A percentile compares a stretch with the other conserved stretches of the same genome.
Conservation (phyloP, 2,797 vertebrate genomes). For the Silurus aristotelis region DNA sequence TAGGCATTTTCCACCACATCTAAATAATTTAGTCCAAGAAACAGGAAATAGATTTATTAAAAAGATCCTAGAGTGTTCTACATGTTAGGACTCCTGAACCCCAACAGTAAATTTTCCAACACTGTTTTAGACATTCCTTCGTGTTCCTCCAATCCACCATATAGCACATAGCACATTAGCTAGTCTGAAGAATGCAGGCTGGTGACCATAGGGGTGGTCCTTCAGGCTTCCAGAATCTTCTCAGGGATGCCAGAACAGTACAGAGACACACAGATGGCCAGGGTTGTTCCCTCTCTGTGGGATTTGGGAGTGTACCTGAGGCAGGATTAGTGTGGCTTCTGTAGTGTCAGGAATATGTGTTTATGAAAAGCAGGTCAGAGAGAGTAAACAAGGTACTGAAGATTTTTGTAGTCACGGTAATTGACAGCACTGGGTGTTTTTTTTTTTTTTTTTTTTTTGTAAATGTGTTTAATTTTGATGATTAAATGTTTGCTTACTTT, state of each 20-base stretch:
- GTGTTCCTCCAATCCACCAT: conserved; percentile 33
- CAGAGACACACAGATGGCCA: conserved; percentile 80
- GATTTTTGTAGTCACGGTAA: background rate
- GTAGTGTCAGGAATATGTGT: conserved; percentile 67
- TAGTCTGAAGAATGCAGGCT: conserved; percentile 45
- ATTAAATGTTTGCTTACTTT: background rate
- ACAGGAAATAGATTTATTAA: background rate
- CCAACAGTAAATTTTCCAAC: background rate
- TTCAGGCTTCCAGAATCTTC: conserved; percentile 56
- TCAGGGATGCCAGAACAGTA: conserved; percentile 72
- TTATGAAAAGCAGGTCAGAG: conserved; percentile 55
- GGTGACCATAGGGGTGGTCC: conserved; percentile 51
- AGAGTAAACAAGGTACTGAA: conserved; percentile 43
- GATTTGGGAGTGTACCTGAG: conserved; percentile 73
- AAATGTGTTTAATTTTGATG: background rate
- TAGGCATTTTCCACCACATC: background rate
- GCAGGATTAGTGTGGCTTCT: conserved; percentile 74
- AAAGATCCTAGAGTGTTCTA: background rate
- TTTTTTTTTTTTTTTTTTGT: too few relatives aligned
- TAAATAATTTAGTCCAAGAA: background rate
- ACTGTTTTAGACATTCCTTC: conserved; percentile 32
- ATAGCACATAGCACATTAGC: conserved; percentile 19
- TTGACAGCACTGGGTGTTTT: background rate
- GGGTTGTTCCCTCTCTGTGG: conserved; percentile 81
- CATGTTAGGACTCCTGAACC: background rate